Base-by-base conservation (phyloP, 1,140 invertebrate genomes). In the Manduca sexta region DNA sequence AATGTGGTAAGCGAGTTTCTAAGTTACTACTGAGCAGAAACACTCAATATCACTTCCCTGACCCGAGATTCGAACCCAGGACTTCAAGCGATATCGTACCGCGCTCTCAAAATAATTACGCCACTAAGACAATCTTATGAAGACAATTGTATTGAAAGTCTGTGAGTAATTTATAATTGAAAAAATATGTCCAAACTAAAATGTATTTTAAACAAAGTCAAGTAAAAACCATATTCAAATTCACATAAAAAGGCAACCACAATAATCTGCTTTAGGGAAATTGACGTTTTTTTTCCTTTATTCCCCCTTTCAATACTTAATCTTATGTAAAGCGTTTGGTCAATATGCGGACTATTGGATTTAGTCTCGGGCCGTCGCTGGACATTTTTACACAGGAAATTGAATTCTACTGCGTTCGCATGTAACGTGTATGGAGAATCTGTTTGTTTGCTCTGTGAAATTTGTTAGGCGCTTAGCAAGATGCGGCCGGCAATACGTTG, bases 351-450 rank as follows among this genome's bases (percentile, higher is more conserved):
- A 44, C 55, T 49, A 56, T 56, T 60, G 49, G 52, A 63, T 58
- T 63, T 60, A 60, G 54, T 54, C 42, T 16, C 42, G 38, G 50
- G 52, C 56, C 45, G 38, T 50, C 53, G 48, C 46, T n/a, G 41
- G 45, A 56, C 50, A 54, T 62, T 68, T 64, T 69, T 67, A 55
- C 47, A 54, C 54, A 65, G 67, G 67, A 70, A 70, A 73, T 73
- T 69, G 69, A 58, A 68, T 68, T 69, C 58, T 59, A 57, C 47
- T 63, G 38, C 59, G 60, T 64, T 52, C 62, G 63, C 50, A 26
- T 26, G 43, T 53, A 45, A 42, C 40, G 51, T 45, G 43, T 34
- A 45, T 45, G 52, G 52, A 35, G 56, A 62, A 61, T 53, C 56
- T 62, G 52, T 64, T 64, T 64, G 52, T 60, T 62, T 58, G 43